Evolutionary conservation across 2,888 invertebrate genomes (phyloP).

Genomic region (Epinotia nisella): DNA sequence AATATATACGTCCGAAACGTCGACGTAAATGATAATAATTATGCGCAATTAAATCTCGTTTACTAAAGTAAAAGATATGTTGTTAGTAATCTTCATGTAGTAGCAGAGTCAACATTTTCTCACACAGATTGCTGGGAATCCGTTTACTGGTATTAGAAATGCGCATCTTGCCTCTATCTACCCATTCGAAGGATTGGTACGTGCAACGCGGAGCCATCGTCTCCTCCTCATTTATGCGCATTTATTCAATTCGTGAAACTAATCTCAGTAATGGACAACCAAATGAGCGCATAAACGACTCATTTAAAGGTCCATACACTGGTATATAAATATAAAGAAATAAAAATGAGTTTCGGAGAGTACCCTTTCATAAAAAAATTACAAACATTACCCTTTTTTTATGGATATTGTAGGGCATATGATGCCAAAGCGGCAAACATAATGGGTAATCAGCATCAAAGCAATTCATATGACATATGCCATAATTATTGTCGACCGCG

Average conservation of each 20-base stretch:
- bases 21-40: no score
- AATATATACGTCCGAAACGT: no score
- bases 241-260: constrained; percentile 52
- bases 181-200: constrained; percentile 23
- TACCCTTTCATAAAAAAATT: background rate
- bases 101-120: no score
- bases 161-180: constrained; percentile 20
- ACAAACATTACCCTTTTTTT: background rate
- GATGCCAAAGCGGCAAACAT: background rate
- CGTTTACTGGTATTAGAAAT: constrained; percentile 34
- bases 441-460: background rate
- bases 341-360: no score
- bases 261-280: constrained; percentile 52
- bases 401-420: background rate
- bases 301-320: background rate
- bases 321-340: background rate
- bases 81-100: no score
- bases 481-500: no score
- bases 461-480: no score
- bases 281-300: constrained; percentile 8
- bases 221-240: constrained; percentile 49
- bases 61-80: no score
- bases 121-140: background rate
- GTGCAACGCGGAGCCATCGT: constrained; percentile 23
- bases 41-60: no score